Evolutionary conservation across 1,140 invertebrate species (phyloP).

Genomic region (Thrips palmi): DNA sequence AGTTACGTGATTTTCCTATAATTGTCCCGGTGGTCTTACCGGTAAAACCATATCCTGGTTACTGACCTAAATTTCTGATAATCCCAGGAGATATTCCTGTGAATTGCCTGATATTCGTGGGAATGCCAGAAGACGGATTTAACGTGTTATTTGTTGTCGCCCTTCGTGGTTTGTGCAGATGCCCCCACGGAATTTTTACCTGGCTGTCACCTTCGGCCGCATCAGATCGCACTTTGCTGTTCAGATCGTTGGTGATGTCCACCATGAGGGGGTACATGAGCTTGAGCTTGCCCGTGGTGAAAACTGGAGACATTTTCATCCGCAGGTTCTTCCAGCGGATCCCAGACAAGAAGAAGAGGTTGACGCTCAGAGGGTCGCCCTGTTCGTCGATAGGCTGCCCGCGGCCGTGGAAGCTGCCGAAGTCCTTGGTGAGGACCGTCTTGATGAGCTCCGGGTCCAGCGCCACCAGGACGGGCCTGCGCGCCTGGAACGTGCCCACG

Average conservation of each 20-base stretch:
- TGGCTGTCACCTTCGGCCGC: too few species aligned
- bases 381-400: slow-evolving; percentile 16
- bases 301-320: slow-evolving; percentile 24
- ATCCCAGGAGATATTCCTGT: too few species aligned
- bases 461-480: slow-evolving; percentile 19
- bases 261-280: slow-evolving; percentile 21
- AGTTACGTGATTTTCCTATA: too few species aligned
- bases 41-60: too few species aligned
- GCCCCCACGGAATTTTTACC: too few species aligned
- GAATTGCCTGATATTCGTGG: too few species aligned
- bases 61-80: too few species aligned
- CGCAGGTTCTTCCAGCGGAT: slow-evolving; percentile 23
- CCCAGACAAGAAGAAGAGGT: slow-evolving; percentile 16
- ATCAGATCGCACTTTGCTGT: too few species aligned
- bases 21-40: too few species aligned
- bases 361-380: slow-evolving; percentile 15
- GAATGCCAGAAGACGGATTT: too few species aligned
- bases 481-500: neutral
- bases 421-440: slow-evolving; percentile 27
- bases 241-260: slow-evolving; percentile 14
- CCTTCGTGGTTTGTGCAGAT: too few species aligned
- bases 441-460: slow-evolving; percentile 27
- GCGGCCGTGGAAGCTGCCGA: slow-evolving; percentile 23
- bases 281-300: slow-evolving; percentile 25
- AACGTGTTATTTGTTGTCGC: too few species aligned